A percentile compares a stretch with the other conserved stretches of the same genome.
phyloP scores from a whole-genome alignment of 2,113 vertebrate genomes.

The Oplegnathus fasciatus region DNA sequence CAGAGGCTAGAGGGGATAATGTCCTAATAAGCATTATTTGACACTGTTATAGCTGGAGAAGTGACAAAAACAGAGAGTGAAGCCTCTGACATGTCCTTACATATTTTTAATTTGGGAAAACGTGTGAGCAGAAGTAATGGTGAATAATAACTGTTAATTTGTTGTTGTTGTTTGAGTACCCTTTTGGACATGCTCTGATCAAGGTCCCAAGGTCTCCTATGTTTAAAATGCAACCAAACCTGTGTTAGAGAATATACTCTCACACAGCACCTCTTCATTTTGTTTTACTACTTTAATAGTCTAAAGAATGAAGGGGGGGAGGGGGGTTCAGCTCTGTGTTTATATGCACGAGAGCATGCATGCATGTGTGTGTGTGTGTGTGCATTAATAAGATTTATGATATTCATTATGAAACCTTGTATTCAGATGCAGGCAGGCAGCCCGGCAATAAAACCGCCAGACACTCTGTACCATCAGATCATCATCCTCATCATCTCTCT shows the following conservation, averaged over 20 bases:
- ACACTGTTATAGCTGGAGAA: not conserved
- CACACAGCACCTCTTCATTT: not conserved
- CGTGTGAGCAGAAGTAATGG: no score
- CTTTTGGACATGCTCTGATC: not conserved
- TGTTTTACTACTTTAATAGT: not conserved
- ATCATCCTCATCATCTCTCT: conserved; percentile 15
- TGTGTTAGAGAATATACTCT: not conserved
- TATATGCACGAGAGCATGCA: conserved; percentile 22
- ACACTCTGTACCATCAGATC: conserved; percentile 44
- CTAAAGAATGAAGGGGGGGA: not conserved
- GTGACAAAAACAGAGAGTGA: no score
- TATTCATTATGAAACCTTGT: conserved; percentile 69
- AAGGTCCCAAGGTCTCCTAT: not conserved
- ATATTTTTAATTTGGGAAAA: no score
- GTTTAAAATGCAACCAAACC: not conserved
- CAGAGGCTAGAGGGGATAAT: not conserved
- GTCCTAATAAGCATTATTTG: not conserved
- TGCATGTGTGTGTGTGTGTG: conserved; percentile 25
- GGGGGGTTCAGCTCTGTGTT: not conserved
- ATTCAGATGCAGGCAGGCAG: conserved; percentile 56
- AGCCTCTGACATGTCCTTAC: no score
- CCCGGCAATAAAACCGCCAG: conserved; percentile 65
- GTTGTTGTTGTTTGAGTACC: not conserved
- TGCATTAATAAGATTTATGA: conserved; percentile 73
- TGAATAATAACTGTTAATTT: not conserved